Evolutionary conservation across 1,140 invertebrate species (phyloP).

Genomic region (Brachionus rubens): DNA sequence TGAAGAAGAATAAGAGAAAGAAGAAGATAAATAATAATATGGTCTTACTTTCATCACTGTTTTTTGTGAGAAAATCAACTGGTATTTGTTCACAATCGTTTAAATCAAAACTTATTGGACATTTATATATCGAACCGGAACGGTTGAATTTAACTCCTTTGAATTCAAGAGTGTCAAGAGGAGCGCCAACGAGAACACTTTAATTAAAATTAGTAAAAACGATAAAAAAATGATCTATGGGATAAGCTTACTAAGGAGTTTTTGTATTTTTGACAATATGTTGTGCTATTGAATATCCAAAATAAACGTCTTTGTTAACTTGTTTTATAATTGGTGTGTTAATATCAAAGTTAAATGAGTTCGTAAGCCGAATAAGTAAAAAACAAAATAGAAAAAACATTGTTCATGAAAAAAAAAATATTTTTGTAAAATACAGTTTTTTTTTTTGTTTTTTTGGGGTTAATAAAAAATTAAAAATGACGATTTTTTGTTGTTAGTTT

Average conservation of each 20-base stretch:
- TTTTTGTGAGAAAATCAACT: slow-evolving; percentile 1
- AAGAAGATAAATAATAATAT: neutral
- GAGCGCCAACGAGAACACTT: slow-evolving; percentile 33
- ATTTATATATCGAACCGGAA: slow-evolving; percentile 29
- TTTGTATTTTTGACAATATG: neutral
- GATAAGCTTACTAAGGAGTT: slow-evolving; percentile 30
- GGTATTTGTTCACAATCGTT: slow-evolving; percentile 31
- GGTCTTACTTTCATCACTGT: slow-evolving; percentile 23
- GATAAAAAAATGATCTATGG: neutral
- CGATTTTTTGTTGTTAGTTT: slow-evolving; percentile 22
- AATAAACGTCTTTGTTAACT: slow-evolving; percentile 17
- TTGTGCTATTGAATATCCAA: slow-evolving; percentile 43
- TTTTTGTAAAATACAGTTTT: too few species aligned
- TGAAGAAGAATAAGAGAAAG: too few species aligned
- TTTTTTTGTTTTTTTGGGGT: slow-evolving; percentile 14
- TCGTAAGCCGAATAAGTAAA: neutral
- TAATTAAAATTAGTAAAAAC: neutral
- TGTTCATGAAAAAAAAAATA: too few species aligned
- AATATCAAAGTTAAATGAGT: slow-evolving; percentile 14
- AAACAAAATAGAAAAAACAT: neutral
- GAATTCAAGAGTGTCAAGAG: neutral
- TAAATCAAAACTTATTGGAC: neutral
- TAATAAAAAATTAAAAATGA: slow-evolving; percentile 25
- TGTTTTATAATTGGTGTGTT: neutral
- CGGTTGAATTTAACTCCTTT: slow-evolving; percentile 11